A percentile compares a stretch with the other conserved stretches of the same genome.
phyloP scores from a whole-genome alignment of 2,797 vertebrate species.

The Borostomias antarcticus region DNA sequence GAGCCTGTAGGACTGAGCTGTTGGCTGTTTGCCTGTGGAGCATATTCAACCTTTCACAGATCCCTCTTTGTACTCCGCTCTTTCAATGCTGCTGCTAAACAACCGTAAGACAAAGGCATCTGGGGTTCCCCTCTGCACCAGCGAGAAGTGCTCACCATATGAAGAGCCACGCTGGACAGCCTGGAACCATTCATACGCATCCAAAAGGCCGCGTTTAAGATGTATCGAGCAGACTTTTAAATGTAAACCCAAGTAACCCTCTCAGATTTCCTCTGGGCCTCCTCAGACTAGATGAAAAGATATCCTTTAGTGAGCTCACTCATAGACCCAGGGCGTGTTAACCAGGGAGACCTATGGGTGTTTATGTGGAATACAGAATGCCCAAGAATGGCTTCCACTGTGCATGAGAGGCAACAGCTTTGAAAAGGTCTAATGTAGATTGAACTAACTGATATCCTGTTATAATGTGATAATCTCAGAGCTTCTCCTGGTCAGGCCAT shows the following conservation, averaged over 20 bases:
- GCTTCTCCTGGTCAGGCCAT: background rate
- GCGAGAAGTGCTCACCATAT: slow-evolving; percentile 72
- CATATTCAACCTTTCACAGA: slow-evolving; percentile 91
- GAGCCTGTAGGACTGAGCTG: slow-evolving; percentile 68
- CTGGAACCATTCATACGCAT: slow-evolving; percentile 55
- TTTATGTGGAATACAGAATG: background rate
- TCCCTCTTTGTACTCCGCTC: slow-evolving; percentile 84
- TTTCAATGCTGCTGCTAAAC: slow-evolving; percentile 74
- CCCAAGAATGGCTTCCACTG: background rate
- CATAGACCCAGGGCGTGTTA: background rate
- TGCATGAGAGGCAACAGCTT: background rate
- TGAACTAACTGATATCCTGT: background rate
- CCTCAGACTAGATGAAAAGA: too few relatives aligned
- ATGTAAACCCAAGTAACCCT: slow-evolving; percentile 41
- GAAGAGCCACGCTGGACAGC: slow-evolving; percentile 67
- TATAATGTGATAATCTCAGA: background rate
- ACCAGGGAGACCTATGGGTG: background rate
- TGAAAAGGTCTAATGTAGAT: background rate
- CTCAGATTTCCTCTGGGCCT: background rate
- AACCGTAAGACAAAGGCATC: slow-evolving; percentile 86
- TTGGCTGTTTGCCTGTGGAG: slow-evolving; percentile 83
- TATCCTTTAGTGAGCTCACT: background rate
- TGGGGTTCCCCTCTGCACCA: slow-evolving; percentile 77
- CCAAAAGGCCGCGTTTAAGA: slow-evolving; percentile 48
- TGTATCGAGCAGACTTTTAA: slow-evolving; percentile 54